Conservation (phyloP, 2,113 vertebrate species). For the Taxidea taxus region DNA sequence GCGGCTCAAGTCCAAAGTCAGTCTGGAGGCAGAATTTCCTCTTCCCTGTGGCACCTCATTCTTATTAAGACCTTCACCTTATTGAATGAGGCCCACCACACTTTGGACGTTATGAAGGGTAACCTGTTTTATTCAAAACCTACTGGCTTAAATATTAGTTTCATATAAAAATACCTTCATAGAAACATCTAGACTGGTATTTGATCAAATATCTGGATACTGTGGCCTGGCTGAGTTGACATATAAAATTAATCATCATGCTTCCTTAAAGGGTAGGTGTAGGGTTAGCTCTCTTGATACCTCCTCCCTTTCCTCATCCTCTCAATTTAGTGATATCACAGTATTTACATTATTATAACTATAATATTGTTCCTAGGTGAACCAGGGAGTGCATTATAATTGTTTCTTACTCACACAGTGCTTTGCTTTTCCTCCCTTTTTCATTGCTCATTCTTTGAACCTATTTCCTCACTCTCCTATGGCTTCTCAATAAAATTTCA, state of each 20-base stretch:
- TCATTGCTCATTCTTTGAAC: not conserved
- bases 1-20: not conserved
- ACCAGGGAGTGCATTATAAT: not conserved
- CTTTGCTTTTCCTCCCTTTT: not conserved
- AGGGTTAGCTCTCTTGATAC: not conserved
- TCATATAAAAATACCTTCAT: not conserved
- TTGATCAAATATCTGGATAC: not conserved
- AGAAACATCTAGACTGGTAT: not conserved
- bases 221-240: not conserved
- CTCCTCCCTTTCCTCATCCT: not conserved
- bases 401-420: not conserved
- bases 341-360: not conserved
- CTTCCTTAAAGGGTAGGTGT: not conserved
- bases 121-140: not conserved
- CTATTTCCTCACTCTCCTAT: not conserved
- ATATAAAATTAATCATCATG: not conserved
- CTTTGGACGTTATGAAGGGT: not conserved
- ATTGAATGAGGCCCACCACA: not conserved
- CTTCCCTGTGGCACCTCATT: not conserved
- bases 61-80: not conserved
- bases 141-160: not conserved
- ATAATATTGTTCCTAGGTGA: not conserved
- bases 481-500: not conserved
- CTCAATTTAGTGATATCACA: not conserved
- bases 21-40: not conserved